A percentile compares a stretch with the other conserved stretches of the same genome.
These are phyloP conservation scores for Aelia acuminata DNA, from an alignment of 2,888 invertebrate genomes.

Conservation along the genomic window DNA sequence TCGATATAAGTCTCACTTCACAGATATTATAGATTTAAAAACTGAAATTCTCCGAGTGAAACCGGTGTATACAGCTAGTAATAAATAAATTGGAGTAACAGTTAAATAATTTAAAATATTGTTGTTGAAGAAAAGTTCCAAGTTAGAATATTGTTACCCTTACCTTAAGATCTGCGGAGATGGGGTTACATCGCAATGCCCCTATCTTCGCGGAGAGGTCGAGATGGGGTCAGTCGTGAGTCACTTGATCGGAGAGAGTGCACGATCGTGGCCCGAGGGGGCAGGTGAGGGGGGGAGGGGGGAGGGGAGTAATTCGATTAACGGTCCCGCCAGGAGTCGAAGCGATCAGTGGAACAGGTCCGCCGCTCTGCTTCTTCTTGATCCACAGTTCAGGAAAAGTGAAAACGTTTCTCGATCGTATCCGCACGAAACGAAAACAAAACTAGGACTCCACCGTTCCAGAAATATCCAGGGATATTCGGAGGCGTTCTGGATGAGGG, in stretches of 20 bases:
- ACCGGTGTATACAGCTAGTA: too few species aligned
- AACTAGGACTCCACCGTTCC: not conserved
- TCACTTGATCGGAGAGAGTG: conserved; percentile 32
- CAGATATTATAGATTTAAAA: too few species aligned
- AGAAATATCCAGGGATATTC: not conserved
- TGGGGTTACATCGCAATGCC: not conserved
- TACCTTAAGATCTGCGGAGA: not conserved
- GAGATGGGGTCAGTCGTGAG: conserved; percentile 17
- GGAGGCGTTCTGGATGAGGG: not conserved
- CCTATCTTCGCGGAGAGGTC: not conserved
- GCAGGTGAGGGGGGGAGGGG: not conserved
- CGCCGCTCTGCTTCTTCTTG: not conserved
- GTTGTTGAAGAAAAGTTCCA: too few species aligned
- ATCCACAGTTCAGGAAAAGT: not conserved
- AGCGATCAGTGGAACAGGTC: not conserved
- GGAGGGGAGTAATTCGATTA: conserved; percentile 11
- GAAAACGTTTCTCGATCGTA: not conserved
- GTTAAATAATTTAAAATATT: too few species aligned
- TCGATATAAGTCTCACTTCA: too few species aligned
- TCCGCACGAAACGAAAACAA: not conserved
- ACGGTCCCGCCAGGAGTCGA: not conserved
- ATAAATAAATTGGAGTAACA: too few species aligned
- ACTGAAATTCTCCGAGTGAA: too few species aligned
- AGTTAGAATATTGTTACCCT: not conserved
- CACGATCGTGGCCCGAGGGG: not conserved